These are phyloP conservation scores for Schizotus pectinicornis DNA, from an alignment of 2,888 invertebrate species.

Conservation along the genomic window DNA sequence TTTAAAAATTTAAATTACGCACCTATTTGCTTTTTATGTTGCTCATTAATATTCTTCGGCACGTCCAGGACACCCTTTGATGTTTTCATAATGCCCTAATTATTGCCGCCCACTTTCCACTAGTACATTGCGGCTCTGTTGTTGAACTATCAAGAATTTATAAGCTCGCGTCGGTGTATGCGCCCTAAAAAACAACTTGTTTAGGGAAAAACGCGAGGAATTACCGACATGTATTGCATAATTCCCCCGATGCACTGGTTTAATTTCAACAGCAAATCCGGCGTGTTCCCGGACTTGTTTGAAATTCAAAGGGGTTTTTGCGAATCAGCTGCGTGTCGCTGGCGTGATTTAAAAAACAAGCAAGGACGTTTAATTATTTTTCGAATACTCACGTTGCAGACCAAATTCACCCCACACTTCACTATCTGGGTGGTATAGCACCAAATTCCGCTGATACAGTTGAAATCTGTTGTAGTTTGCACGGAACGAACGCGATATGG, in stretches of 20 bases:
- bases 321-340: too few relatives aligned
- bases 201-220: slow-evolving; percentile 2
- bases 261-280: too few relatives aligned
- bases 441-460: slow-evolving; percentile 4
- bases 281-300: too few relatives aligned
- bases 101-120: slow-evolving; percentile 8
- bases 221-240: background rate
- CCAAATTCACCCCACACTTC: too few relatives aligned
- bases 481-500: slow-evolving; percentile 18
- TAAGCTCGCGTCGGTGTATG: background rate
- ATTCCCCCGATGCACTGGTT: too few relatives aligned
- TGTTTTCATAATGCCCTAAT: slow-evolving; percentile 22
- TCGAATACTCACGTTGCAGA: background rate
- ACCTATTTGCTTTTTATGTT: slow-evolving; percentile 18
- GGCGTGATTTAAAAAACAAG: too few relatives aligned
- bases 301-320: too few relatives aligned
- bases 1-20: slow-evolving; percentile 21
- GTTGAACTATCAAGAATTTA: slow-evolving; percentile 24
- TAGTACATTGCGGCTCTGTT: slow-evolving; percentile 15
- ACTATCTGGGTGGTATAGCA: background rate
- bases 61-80: slow-evolving; percentile 11
- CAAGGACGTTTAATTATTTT: background rate
- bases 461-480: slow-evolving; percentile 9
- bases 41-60: slow-evolving; percentile 27
- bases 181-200: slow-evolving; percentile 8